Conservation (phyloP, 2,888 invertebrate genomes). For the Hydropsyche betteni region DNA sequence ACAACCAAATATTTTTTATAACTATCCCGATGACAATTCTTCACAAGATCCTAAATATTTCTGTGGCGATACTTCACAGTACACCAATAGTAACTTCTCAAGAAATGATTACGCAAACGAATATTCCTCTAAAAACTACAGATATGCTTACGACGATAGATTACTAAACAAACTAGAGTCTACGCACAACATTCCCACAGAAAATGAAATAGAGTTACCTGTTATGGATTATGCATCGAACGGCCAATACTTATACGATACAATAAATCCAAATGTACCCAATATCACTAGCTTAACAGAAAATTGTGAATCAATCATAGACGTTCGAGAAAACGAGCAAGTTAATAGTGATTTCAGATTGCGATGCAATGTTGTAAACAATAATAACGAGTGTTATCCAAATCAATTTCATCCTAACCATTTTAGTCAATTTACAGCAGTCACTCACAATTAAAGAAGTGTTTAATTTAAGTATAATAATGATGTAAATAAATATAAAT, state of each 20-base stretch:
- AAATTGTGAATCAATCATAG: conserved; percentile 45
- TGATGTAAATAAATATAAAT: conserved; percentile 36
- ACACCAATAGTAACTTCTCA: conserved; percentile 35
- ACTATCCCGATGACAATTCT: conserved; percentile 40
- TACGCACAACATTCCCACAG: conserved; percentile 55
- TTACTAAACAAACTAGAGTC: conserved; percentile 54
- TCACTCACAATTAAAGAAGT: conserved; percentile 44
- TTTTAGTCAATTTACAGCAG: conserved; percentile 50
- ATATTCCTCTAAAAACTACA: conserved; percentile 50
- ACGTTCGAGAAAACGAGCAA: conserved; percentile 37
- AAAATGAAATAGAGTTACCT: conserved; percentile 58
- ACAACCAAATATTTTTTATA: conserved; percentile 28
- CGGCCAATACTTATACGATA: conserved; percentile 51
- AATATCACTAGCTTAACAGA: conserved; percentile 28
- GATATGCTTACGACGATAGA: conserved; percentile 51
- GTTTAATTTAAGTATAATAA: conserved; percentile 3
- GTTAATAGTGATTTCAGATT: conserved; percentile 45
- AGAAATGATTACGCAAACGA: conserved; percentile 53
- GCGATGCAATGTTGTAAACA: conserved; percentile 40
- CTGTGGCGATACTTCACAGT: conserved; percentile 40
- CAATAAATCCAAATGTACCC: conserved; percentile 36
- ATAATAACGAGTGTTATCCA: conserved; percentile 49
- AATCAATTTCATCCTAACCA: conserved; percentile 45
- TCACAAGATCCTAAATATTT: conserved; percentile 46
- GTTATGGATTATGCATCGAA: conserved; percentile 54